Evolutionary conservation across 2,113 vertebrate species (phyloP).

Genomic region (Sapayoa aenigma): DNA sequence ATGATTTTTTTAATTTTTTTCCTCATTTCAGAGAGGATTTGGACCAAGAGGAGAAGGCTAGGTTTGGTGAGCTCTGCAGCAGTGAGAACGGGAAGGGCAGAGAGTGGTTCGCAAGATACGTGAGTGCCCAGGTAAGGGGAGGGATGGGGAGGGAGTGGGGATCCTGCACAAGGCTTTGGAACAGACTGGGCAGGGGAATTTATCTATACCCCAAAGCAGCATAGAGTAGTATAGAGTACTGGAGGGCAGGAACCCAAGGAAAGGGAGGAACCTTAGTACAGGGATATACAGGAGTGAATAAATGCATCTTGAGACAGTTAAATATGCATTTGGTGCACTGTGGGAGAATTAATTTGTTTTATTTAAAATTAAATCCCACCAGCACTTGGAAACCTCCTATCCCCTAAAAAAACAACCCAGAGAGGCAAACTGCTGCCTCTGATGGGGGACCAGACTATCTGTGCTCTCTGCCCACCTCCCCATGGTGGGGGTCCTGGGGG

Average conservation of each 20-base stretch:
- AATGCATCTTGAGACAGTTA: not conserved
- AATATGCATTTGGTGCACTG: accelerated
- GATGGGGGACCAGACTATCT: accelerated
- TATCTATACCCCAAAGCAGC: not conserved
- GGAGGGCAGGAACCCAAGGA: not conserved
- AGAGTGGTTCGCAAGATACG: constrained; percentile 92
- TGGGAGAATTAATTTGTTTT: not conserved
- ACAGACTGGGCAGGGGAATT: not conserved
- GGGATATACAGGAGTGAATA: not conserved
- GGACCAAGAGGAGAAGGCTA: constrained; percentile 93
- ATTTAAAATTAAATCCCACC: not conserved
- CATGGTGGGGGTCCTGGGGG: accelerated
- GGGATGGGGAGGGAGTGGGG: not conserved
- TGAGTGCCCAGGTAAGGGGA: constrained; percentile 89
- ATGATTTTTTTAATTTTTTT: not conserved
- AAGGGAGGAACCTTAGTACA: not conserved
- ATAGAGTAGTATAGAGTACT: too few relatives aligned
- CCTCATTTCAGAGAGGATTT: constrained; percentile 83
- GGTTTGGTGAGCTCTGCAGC: constrained; percentile 90
- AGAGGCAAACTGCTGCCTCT: accelerated
- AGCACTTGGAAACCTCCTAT: not conserved
- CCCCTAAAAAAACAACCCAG: not conserved
- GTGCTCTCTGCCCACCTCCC: not conserved
- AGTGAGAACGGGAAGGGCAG: constrained; percentile 88
- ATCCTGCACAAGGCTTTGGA: not conserved